phyloP scores from a whole-genome alignment of 23 tunicate genomes.

The Diplosoma virens region DNA sequence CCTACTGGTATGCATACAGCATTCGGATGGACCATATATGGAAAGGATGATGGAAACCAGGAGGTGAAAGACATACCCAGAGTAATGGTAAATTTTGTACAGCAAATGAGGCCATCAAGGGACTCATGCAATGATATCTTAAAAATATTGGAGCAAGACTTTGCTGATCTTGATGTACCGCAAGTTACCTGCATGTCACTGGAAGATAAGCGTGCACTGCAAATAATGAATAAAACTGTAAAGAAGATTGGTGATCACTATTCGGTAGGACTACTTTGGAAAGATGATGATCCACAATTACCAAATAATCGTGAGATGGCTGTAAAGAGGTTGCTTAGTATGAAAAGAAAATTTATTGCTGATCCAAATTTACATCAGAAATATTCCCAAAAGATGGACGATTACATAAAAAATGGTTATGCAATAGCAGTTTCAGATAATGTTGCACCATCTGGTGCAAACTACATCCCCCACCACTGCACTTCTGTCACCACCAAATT shows the following conservation, averaged over 20 bases:
- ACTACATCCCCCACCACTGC: slow-evolving; percentile 8
- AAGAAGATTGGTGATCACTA: background rate
- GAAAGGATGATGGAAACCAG: background rate
- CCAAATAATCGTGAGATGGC: background rate
- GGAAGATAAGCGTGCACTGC: slow-evolving; percentile 8
- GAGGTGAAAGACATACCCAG: too few relatives aligned
- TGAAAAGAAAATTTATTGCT: background rate
- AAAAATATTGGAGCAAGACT: background rate
- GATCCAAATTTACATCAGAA: background rate
- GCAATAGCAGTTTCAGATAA: background rate
- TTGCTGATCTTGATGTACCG: background rate
- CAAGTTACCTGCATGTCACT: background rate
- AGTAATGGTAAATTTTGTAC: slow-evolving; percentile 1
- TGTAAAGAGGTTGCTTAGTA: background rate
- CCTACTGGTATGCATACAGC: slow-evolving; percentile 9
- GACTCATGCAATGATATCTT: background rate
- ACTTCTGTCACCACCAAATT: background rate
- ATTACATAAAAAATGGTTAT: background rate
- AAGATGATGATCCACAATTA: background rate
- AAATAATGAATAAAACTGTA: background rate
- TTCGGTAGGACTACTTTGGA: slow-evolving; percentile 13
- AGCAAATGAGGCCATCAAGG: background rate
- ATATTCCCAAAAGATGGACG: background rate
- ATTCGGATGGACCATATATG: slow-evolving; percentile 1
- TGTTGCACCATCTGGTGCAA: too few relatives aligned